These are phyloP conservation scores for Dryoscopus gambensis DNA, from an alignment of 2,113 vertebrate species.

Conservation along the genomic window DNA sequence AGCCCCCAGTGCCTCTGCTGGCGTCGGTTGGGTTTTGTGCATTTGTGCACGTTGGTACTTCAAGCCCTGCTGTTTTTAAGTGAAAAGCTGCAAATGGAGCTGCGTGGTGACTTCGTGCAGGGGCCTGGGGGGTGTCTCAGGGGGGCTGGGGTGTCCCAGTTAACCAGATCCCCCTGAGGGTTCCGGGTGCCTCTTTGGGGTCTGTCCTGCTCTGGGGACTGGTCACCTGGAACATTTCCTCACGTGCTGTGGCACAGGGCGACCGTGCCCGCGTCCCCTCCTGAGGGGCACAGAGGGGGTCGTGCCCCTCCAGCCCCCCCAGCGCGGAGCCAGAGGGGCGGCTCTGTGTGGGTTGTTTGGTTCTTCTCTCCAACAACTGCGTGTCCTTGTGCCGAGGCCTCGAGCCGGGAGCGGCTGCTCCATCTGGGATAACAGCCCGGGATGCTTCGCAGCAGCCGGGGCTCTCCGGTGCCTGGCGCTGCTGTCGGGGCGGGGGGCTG, in stretches of 20 bases:
- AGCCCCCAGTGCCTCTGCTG: not conserved
- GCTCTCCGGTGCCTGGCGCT: not conserved
- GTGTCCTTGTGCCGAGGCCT: slow-evolving; percentile 36
- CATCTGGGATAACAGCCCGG: not conserved
- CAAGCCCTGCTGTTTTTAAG: not conserved
- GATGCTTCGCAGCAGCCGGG: accelerated
- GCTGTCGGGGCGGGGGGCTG: not conserved
- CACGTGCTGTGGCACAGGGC: accelerated
- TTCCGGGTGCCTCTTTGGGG: not conserved
- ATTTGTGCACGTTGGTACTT: not conserved
- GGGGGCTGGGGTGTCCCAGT: not conserved
- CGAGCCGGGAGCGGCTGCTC: not conserved
- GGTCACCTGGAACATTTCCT: not conserved
- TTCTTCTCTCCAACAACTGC: not conserved
- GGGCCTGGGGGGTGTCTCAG: accelerated
- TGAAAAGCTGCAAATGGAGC: not conserved
- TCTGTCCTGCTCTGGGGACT: not conserved
- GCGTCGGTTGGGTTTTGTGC: not conserved
- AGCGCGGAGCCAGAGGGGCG: not conserved
- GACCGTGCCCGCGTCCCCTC: not conserved
- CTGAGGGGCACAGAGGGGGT: not conserved
- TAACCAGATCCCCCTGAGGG: not conserved
- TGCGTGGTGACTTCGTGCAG: not conserved
- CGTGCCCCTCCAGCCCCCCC: not conserved
- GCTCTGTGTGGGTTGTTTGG: not conserved